Evolutionary conservation across 2,113 vertebrate species (phyloP).

Genomic region (Megaptera novaeangliae): DNA sequence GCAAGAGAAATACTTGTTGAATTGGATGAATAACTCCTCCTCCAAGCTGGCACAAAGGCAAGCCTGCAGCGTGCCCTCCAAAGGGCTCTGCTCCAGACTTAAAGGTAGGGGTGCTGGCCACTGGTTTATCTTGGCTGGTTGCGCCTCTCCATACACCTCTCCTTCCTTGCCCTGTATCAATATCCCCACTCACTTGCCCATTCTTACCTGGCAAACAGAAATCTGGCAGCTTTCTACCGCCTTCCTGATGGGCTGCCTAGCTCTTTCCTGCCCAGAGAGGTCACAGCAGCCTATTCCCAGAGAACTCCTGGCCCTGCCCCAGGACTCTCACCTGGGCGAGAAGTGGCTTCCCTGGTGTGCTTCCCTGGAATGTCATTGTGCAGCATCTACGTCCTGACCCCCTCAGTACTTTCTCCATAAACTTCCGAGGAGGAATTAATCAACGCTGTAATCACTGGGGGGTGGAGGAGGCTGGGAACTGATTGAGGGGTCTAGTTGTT

Average conservation of each 20-base stretch:
- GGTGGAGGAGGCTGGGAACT: neutral
- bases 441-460: neutral
- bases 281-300: neutral
- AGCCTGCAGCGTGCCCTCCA: neutral
- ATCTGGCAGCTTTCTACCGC: neutral
- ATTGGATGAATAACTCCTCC: neutral
- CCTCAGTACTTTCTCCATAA: neutral
- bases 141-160: neutral
- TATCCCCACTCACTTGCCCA: neutral
- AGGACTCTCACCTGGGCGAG: neutral
- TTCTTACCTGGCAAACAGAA: neutral
- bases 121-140: neutral
- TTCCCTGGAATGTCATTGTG: neutral
- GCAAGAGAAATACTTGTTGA: neutral
- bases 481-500: conserved; percentile 46
- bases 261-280: conserved; percentile 5
- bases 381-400: neutral
- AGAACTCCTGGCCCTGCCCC: neutral
- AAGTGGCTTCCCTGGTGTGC: neutral
- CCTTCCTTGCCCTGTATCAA: neutral
- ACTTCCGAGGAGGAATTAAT: conserved; percentile 48
- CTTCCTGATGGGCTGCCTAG: neutral
- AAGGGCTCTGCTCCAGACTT: neutral
- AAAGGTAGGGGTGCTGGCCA: neutral
- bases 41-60: neutral